Percentiles rank a stretch among this genome's conserved stretches.
Evolutionary conservation across 2,113 vertebrate genomes (phyloP).

Genomic region (Tachuris rubrigastra): DNA sequence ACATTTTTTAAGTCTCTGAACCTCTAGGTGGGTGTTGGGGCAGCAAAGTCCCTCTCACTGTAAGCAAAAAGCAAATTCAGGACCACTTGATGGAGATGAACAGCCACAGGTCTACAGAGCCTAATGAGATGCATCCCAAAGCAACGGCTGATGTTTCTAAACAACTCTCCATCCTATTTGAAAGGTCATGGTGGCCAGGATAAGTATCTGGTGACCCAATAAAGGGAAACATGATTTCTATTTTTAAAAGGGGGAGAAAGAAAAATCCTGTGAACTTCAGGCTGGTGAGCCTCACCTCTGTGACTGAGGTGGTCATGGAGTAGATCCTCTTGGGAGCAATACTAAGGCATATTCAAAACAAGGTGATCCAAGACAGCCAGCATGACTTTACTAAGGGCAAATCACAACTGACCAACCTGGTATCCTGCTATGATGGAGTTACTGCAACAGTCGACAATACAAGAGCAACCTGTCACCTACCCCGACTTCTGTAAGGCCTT

Average conservation of each 20-base stretch:
- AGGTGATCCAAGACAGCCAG: background rate
- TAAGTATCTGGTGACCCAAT: background rate
- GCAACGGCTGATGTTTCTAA: too few species aligned
- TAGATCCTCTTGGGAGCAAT: background rate
- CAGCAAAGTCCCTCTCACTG: background rate
- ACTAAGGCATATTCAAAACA: background rate
- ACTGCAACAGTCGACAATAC: fast-evolving
- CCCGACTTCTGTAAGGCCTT: background rate
- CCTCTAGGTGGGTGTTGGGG: background rate
- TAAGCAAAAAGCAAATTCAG: background rate
- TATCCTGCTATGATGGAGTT: background rate
- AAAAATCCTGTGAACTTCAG: background rate
- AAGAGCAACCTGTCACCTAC: background rate
- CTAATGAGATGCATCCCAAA: background rate
- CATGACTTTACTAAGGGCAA: background rate
- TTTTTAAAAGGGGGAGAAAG: background rate
- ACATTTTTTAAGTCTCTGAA: background rate
- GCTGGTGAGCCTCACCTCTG: background rate
- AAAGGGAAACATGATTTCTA: background rate
- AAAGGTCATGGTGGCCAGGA: background rate
- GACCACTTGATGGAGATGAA: background rate
- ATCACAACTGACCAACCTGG: fast-evolving
- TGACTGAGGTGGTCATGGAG: background rate
- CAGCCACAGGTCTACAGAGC: background rate
- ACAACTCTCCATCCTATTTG: background rate